Conservation (phyloP, 2,797 vertebrate species). For the Phaenicophaeus curvirostris region DNA sequence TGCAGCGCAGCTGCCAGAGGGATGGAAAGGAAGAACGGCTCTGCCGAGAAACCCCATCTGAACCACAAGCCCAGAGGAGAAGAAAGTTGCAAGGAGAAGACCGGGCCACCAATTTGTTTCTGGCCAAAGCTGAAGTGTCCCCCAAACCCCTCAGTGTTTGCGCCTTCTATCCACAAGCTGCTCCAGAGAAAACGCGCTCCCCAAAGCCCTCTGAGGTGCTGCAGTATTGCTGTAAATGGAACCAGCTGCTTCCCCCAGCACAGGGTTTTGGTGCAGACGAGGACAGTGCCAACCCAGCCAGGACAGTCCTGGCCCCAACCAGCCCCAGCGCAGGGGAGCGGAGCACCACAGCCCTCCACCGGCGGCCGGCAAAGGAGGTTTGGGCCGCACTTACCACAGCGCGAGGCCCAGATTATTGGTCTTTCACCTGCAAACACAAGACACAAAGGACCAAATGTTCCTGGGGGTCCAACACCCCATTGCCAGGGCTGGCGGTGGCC, state of each 20-base stretch:
- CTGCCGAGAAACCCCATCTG: background rate
- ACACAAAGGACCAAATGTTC: background rate
- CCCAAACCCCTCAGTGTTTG: rapidly evolving
- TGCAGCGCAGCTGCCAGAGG: rapidly evolving
- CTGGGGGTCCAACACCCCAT: rapidly evolving
- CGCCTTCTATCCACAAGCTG: background rate
- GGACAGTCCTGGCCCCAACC: too few relatives aligned
- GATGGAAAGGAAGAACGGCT: background rate
- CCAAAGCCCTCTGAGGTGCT: rapidly evolving
- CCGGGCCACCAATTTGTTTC: background rate
- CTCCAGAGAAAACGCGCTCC: background rate
- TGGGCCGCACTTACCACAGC: conserved; percentile 58
- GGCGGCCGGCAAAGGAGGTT: background rate
- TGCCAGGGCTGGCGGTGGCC: background rate
- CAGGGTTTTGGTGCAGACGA: background rate
- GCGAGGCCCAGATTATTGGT: conserved; percentile 15
- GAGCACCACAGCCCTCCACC: background rate
- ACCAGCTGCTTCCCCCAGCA: background rate
- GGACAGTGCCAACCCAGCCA: rapidly evolving
- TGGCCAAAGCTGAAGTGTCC: background rate
- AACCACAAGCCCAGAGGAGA: background rate
- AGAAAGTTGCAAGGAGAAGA: background rate
- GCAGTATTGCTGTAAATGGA: background rate
- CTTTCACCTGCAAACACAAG: conserved; percentile 67
- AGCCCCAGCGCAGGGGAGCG: background rate